A percentile compares a stretch with the other conserved stretches of the same genome.
These are phyloP conservation scores for Seriola aureovittata DNA, from an alignment of 2,113 vertebrate species.

Conservation along the genomic window DNA sequence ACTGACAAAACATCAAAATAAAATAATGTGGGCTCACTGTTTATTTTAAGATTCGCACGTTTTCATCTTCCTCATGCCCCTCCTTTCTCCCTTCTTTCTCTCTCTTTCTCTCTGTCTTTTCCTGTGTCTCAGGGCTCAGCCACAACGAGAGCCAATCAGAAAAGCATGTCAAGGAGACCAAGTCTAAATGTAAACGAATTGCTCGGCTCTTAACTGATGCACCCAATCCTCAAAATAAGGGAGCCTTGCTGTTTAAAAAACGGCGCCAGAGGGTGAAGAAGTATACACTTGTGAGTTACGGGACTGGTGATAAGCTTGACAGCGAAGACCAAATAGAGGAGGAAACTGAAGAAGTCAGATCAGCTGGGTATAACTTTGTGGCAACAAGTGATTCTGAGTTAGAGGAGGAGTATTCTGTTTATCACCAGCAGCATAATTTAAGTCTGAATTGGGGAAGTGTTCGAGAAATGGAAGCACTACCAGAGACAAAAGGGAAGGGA, in stretches of 20 bases:
- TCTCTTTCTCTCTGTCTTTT: conserved; percentile 17
- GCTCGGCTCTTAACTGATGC: conserved; percentile 90
- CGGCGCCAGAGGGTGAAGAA: conserved; percentile 90
- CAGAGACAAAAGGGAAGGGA: conserved; percentile 93
- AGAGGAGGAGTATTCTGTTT: conserved; percentile 87
- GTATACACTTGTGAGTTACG: conserved; percentile 94
- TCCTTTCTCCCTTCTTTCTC: conserved; percentile 4
- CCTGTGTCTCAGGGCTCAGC: conserved; percentile 84
- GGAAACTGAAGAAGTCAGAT: conserved; percentile 78
- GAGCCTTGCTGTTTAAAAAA: conserved; percentile 94
- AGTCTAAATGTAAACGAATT: conserved; percentile 95
- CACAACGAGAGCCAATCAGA: conserved; percentile 90
- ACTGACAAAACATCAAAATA: background rate
- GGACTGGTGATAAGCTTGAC: conserved; percentile 87
- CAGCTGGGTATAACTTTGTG: conserved; percentile 84
- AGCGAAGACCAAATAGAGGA: conserved; percentile 84
- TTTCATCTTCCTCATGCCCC: conserved; percentile 7
- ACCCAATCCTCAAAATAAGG: conserved; percentile 92
- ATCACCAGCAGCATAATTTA: conserved; percentile 79
- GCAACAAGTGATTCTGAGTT: conserved; percentile 89
- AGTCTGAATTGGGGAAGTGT: conserved; percentile 86
- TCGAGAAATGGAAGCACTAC: conserved; percentile 90
- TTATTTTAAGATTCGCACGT: background rate
- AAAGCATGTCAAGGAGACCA: conserved; percentile 92
- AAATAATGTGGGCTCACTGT: background rate